phyloP scores from a whole-genome alignment of 2,888 invertebrate genomes.

The Pseudococcus viburni region DNA sequence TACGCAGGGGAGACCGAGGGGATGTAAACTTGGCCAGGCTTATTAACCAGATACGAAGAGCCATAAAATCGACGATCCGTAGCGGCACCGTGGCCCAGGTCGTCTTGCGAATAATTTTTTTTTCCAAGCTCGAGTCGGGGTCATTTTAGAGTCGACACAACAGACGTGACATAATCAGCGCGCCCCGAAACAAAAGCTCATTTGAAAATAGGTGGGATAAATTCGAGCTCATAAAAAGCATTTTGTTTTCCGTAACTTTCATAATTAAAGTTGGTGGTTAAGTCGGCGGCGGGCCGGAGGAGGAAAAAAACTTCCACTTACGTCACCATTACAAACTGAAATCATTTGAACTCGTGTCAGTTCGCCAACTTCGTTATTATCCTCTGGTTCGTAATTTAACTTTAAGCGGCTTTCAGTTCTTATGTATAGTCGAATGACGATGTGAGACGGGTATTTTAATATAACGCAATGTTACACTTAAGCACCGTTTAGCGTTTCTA shows the following conservation, averaged over 20 bases:
- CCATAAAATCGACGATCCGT: conserved; percentile 42
- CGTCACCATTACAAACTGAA: conserved; percentile 51
- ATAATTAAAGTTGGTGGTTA: conserved; percentile 52
- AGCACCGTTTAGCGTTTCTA: conserved; percentile 49
- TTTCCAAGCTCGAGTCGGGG: neutral
- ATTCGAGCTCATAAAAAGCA: conserved; percentile 48
- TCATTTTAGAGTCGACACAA: conserved; percentile 10
- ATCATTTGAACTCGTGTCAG: conserved; percentile 53
- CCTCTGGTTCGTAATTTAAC: conserved; percentile 55
- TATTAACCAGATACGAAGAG: conserved; percentile 28
- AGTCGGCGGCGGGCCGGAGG: neutral
- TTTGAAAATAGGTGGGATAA: conserved; percentile 41
- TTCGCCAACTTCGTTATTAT: conserved; percentile 55
- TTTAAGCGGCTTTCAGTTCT: conserved; percentile 55
- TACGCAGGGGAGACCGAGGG: neutral
- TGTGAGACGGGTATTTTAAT: conserved; percentile 50
- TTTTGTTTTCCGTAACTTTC: conserved; percentile 37
- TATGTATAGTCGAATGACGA: conserved; percentile 25
- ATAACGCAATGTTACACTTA: conserved; percentile 51
- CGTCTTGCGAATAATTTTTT: conserved; percentile 40
- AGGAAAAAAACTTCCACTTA: conserved; percentile 33
- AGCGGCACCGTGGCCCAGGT: neutral
- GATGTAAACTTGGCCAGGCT: neutral
- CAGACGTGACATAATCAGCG: conserved; percentile 54
- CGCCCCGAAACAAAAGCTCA: conserved; percentile 35